Evolutionary conservation across 2,113 vertebrate species (phyloP), one percentile per base, ranked within the genome.

Genomic region (Ageneiosus marmoratus): DNA sequence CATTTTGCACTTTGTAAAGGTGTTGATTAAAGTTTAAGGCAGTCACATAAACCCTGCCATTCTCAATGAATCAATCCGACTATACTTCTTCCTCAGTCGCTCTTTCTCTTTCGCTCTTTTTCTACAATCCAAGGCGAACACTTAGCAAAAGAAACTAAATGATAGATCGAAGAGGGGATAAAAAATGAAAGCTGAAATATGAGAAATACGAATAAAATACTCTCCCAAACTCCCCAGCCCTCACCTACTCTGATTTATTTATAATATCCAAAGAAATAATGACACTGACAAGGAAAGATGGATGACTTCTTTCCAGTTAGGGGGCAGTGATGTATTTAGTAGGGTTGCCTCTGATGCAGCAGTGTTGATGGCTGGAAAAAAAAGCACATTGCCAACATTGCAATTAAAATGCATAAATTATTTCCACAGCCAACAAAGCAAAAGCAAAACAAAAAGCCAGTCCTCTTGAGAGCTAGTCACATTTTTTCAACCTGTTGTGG

Each of bases 401-500:
- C 83, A 88, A 88, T 86, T 89, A 84, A 84, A 89, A 84, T 82
- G 82, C 86, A 85, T 85, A 87, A 84, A 87, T 86, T 84, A 88
- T 81, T 46, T 63, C 58, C 79, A 84, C 12, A 63, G 72, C 50
- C 77, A 53, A 77, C 69, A 70, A 73, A 69, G 60, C 70, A 82
- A 58, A 22, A 60, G 77, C 81, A 75, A 77, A 67, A 81, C 32
- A 55, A 55, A 73, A 87, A 80, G 29, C n/a, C 74, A 24, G 51
- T 60, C 32, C 46, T 78, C 75, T 84, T 84, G 82, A 56, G 82
- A 41, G 73, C 58, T 48, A 77, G 50, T 80, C 78, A 63, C 58
- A 55, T 88, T 83, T 44, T 88, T 83, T 44, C 44, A 83, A 65
- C 79, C 80, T 87, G 75, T 29, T 82, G 63, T 81, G 22, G 63